These are phyloP conservation scores for Heterotis niloticus DNA, from an alignment of 2,113 vertebrate genomes.

Conservation along the genomic window DNA sequence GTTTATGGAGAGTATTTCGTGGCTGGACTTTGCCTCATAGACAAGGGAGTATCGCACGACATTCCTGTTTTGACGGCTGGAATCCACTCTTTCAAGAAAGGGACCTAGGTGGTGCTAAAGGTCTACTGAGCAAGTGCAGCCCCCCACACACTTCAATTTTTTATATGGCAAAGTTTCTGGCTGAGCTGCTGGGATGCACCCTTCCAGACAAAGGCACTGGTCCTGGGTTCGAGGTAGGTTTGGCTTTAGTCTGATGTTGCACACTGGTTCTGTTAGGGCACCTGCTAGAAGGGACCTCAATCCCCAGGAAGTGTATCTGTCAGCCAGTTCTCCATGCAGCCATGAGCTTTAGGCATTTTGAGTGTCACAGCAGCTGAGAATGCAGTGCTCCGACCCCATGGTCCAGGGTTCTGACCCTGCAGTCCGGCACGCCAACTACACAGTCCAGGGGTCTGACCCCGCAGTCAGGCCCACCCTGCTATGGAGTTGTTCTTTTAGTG, in stretches of 20 bases:
- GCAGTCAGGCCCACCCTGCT: no score
- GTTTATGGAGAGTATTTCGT: conserved; percentile 11
- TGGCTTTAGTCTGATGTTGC: background rate
- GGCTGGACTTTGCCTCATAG: conserved; percentile 7
- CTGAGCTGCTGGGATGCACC: conserved; percentile 73
- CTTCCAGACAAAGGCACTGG: conserved; percentile 66
- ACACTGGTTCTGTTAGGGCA: conserved; percentile 23
- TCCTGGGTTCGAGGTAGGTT: conserved; percentile 68
- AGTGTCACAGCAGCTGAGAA: background rate
- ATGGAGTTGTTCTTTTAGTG: no score
- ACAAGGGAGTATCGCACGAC: conserved; percentile 16
- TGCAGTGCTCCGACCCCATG: background rate
- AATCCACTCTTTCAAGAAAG: conserved; percentile 1
- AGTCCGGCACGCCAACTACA: no score
- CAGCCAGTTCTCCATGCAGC: conserved; percentile 35
- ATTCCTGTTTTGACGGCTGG: background rate
- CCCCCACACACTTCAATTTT: conserved; percentile 31
- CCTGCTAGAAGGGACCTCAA: conserved; percentile 26
- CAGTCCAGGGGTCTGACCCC: no score
- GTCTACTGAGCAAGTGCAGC: background rate
- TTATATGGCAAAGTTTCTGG: conserved; percentile 80
- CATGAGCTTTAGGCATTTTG: conserved; percentile 17
- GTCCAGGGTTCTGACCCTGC: no score
- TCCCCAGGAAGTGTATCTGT: conserved; percentile 24
- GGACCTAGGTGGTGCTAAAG: background rate